Evolutionary conservation across 2,797 vertebrate genomes (phyloP), one percentile per base, ranked within the genome.

Genomic region (Furcifer pardalis): DNA sequence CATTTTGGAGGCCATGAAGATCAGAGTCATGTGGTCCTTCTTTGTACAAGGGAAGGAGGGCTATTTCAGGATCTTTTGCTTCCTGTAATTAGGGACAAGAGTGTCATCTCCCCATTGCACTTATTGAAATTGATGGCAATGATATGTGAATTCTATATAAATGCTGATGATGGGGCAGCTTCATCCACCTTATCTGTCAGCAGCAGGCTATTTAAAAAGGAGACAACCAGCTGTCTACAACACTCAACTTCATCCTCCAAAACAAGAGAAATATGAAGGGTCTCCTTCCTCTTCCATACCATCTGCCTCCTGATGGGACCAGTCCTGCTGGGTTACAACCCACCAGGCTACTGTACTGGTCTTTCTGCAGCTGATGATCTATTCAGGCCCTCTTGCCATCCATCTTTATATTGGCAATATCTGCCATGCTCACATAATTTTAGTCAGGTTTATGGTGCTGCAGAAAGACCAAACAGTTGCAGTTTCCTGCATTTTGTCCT

Each of bases 371-470:
- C 52, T 44, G 37, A n/a, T 15, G 17, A 69, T 81, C 62, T 81
- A 69, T 60, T 74, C 72, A 19, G 30, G 49, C 27, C 74, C 17
- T 42, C 49, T 75, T 40, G 52, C 52, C 49, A 60, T 59, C 32
- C 40, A 27, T 81, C 63, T 85, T 13, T 65, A 42, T 21, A 21
- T 44, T 81, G 79, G 77, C 82, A 44, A 63, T 59, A 27, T 68
- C 40, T 44, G 49, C 71, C 27, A 59, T 4, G 15, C 59, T 79
- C 69, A 32, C 44, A 73, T 77, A 81, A 71, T 74, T 74, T 79
- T 40, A 84, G 59, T 32, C 44, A 84, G 42, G 60, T 85, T 85
- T 74, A 68, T 21, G 49, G 27, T 68, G 62, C 60, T 80, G 72
- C 72, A 59, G 62, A 46, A 74, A n/a, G 35, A 68, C 37, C 40